phyloP scores from a whole-genome alignment of 2,113 vertebrate species.

The Mirounga angustirostris region DNA sequence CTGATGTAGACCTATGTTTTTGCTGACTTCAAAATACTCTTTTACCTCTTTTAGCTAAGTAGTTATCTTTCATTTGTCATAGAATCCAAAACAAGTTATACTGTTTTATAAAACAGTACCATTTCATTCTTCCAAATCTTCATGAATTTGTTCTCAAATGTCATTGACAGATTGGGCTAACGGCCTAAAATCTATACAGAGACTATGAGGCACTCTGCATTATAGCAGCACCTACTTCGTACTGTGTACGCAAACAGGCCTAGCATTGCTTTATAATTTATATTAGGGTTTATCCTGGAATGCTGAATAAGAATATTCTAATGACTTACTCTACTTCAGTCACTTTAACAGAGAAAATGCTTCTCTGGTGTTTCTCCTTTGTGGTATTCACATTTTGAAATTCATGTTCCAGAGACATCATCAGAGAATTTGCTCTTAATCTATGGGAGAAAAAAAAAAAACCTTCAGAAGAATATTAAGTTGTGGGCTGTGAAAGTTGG shows the following conservation, averaged over 20 bases:
- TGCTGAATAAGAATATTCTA: not conserved
- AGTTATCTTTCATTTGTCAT: not conserved
- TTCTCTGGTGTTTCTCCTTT: not conserved
- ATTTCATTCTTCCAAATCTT: not conserved
- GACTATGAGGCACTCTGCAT: not conserved
- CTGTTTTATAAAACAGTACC: not conserved
- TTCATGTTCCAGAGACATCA: slow-evolving; percentile 56
- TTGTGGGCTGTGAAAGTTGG: slow-evolving; percentile 25
- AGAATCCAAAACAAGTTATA: not conserved
- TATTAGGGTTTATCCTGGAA: slow-evolving; percentile 48
- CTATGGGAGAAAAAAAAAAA: not conserved
- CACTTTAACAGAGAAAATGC: slow-evolving; percentile 45
- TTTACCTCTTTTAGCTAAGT: not conserved
- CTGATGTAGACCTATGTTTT: not conserved
- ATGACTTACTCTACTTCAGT: slow-evolving; percentile 23
- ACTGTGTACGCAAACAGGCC: fast-evolving
- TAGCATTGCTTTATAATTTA: not conserved
- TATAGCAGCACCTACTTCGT: not conserved
- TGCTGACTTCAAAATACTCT: not conserved
- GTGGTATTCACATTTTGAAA: slow-evolving; percentile 19
- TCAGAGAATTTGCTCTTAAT: slow-evolving; percentile 61
- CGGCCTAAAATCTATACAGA: not conserved
- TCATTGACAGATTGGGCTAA: not conserved
- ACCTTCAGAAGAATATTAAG: slow-evolving; percentile 50
- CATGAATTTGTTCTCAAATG: not conserved